These are phyloP conservation scores for Zaprionus inermis DNA, from an alignment of 1,140 invertebrate species.

Conservation along the genomic window DNA sequence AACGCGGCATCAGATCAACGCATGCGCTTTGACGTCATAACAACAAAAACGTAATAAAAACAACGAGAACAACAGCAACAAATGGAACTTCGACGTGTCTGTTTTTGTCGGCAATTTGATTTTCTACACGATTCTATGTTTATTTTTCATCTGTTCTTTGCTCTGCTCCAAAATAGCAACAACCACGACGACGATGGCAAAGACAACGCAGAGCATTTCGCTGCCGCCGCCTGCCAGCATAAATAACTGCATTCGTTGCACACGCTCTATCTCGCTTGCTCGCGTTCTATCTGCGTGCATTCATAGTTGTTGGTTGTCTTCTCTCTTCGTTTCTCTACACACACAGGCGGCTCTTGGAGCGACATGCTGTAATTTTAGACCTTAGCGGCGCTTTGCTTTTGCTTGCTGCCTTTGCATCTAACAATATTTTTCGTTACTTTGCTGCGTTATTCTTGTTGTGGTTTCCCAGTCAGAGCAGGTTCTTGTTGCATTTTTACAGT, in stretches of 20 bases:
- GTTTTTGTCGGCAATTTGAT: constrained; percentile 71
- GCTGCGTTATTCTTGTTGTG: constrained; percentile 59
- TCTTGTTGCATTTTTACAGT: constrained; percentile 77
- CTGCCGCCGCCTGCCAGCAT: constrained; percentile 35
- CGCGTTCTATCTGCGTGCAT: constrained; percentile 12
- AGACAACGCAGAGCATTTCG: constrained; percentile 14
- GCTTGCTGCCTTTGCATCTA: constrained; percentile 47
- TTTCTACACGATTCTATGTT: constrained; percentile 68
- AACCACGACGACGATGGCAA: constrained; percentile 1
- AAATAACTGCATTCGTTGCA: constrained; percentile 75
- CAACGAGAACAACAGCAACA: constrained; percentile 39
- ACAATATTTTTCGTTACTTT: constrained; percentile 73
- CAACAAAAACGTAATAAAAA: constrained; percentile 43
- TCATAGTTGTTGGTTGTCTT: background rate
- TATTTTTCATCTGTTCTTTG: constrained; percentile 58
- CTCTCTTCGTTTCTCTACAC: constrained; percentile 21
- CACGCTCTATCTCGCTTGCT: constrained; percentile 16
- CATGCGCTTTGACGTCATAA: constrained; percentile 71
- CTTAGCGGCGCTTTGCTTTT: constrained; percentile 36
- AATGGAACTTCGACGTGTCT: constrained; percentile 22
- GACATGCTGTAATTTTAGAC: constrained; percentile 67
- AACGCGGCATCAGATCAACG: constrained; percentile 61
- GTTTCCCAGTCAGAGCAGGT: constrained; percentile 55
- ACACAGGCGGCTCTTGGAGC: constrained; percentile 7
- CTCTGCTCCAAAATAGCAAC: constrained; percentile 59